Conservation (phyloP, 2,113 vertebrate genomes). For the Dromiciops gliroides region DNA sequence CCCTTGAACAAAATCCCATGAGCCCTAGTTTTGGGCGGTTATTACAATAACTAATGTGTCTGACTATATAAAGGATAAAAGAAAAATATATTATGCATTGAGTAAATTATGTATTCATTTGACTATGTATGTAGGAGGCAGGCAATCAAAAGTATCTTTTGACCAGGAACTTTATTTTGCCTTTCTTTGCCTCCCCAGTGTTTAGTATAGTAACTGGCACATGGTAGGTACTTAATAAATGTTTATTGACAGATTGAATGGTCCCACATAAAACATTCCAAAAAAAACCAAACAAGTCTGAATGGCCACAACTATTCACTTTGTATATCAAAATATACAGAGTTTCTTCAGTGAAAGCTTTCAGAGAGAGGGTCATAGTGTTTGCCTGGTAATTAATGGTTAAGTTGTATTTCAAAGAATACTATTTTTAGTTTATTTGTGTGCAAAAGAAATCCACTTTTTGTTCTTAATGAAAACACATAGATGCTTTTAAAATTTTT, state of each 20-base stretch:
- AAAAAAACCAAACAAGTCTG: neutral
- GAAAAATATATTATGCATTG: neutral
- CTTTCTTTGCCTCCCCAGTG: neutral
- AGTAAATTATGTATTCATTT: neutral
- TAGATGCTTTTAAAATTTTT: conserved; percentile 51
- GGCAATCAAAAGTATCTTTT: neutral
- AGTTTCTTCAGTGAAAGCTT: neutral
- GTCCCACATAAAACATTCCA: neutral
- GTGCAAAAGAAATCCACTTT: conserved; percentile 37
- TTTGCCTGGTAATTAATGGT: neutral
- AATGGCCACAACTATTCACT: neutral
- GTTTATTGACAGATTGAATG: neutral
- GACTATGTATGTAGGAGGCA: neutral
- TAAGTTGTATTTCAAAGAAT: conserved; percentile 47
- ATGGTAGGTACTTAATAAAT: neutral
- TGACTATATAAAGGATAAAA: neutral
- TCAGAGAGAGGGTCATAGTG: neutral
- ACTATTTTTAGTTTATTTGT: conserved; percentile 55
- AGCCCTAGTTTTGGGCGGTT: neutral
- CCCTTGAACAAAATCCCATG: neutral
- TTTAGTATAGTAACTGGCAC: neutral
- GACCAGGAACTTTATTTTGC: neutral
- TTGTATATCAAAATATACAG: neutral
- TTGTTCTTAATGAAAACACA: conserved; percentile 38
- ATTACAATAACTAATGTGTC: neutral